These are phyloP conservation scores for Euura lappo DNA, from an alignment of 1,140 invertebrate genomes.

Conservation along the genomic window DNA sequence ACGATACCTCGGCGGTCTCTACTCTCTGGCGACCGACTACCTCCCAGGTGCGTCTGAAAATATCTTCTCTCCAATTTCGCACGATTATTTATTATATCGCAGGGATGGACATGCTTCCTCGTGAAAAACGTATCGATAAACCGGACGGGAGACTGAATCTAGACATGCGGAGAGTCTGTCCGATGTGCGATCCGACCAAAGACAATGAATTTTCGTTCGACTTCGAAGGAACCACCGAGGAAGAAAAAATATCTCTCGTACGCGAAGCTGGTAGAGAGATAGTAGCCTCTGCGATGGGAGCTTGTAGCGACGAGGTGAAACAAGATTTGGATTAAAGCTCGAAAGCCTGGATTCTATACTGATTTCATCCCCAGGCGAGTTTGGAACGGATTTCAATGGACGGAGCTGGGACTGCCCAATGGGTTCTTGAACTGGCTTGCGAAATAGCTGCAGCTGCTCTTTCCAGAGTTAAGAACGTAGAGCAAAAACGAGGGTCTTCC, in stretches of 20 bases:
- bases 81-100: not conserved
- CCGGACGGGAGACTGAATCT: not conserved
- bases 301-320: not conserved
- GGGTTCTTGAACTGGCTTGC: not conserved
- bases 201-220: not conserved
- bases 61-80: no score
- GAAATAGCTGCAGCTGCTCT: not conserved
- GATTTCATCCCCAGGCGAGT: not conserved
- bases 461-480: not conserved
- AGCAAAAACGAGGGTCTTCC: not conserved
- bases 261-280: not conserved
- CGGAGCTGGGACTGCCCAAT: not conserved
- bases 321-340: not conserved
- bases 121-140: not conserved
- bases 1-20: slow-evolving; percentile 26
- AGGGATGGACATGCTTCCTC: not conserved
- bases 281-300: not conserved
- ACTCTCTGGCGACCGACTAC: slow-evolving; percentile 23
- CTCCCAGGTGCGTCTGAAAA: not conserved
- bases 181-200: not conserved
- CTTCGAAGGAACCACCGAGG: not conserved
- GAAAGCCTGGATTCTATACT: no score
- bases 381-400: slow-evolving; percentile 2
- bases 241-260: not conserved
- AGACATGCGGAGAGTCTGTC: not conserved